These are phyloP conservation scores for Phaedon cochleariae DNA, from an alignment of 2,888 invertebrate genomes.

Conservation along the genomic window DNA sequence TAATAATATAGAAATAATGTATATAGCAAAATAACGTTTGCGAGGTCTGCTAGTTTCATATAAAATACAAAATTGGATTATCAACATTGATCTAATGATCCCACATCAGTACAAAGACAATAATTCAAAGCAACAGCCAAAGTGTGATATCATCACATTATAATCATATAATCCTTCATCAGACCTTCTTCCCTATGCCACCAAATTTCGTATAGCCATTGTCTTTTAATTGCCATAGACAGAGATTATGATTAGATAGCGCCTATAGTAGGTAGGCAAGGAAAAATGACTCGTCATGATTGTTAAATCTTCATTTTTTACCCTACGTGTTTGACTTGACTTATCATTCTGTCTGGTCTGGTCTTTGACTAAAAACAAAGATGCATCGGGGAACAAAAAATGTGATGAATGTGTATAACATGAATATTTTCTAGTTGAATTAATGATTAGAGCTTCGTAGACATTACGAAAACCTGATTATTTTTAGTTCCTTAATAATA, in stretches of 20 bases:
- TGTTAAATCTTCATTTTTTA: neutral
- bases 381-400: neutral
- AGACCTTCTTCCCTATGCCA: constrained; percentile 2
- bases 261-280: neutral
- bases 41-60: too few species aligned
- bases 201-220: constrained; percentile 9
- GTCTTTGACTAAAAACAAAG: neutral
- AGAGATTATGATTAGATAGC: constrained; percentile 8
- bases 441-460: neutral
- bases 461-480: too few species aligned
- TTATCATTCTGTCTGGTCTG: neutral
- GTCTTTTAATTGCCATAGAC: constrained; percentile 19
- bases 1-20: too few species aligned
- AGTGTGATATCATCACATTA: constrained; percentile 19
- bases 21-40: too few species aligned
- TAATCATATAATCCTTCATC: neutral
- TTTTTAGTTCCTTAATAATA: too few species aligned
- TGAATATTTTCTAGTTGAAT: neutral
- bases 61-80: too few species aligned
- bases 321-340: neutral
- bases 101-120: neutral
- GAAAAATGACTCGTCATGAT: constrained; percentile 7
- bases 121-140: neutral
- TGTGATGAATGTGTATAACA: neutral
- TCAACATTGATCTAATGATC: neutral